Base-by-base conservation (phyloP, 2,113 vertebrate genomes). In the Pluvialis apricaria region DNA sequence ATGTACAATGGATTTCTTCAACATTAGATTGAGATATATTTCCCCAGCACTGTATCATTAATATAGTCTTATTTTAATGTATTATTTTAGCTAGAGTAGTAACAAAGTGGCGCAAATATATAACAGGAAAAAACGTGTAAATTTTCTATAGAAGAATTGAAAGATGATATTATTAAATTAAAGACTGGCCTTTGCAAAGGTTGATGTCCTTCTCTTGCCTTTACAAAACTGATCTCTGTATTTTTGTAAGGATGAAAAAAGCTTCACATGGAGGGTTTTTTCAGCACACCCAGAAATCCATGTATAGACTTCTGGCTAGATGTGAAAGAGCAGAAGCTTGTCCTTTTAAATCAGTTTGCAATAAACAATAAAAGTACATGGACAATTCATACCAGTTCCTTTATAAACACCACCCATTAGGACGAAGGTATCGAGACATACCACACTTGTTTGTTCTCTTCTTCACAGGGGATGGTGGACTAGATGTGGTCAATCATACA, bases 221-320 rank as follows among this genome's bases (percentile, higher is more conserved):
- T 66, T 76, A 60, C 38, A 89, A 55, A 91, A 26, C 44, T 6
- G 32, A 64, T 60, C n/a, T 31, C 66, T 49, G 4, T n/a, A 13
- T 75, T 91, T 95, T 26, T 54, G 15, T 42, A 51, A 66, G 78
- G 51, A 55, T 75, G 25, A n/a, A 58, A 75, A 62, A 36, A 25
- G 13, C 71, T 79, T 72, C 61, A 36, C 47, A 3, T 20, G 7
- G 38, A 76, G 17, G 8, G 6, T 7, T 87, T 87, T 69, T 44
- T 70, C 91, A 85, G 61, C 70, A 62, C 5, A 1, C 13, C 15
- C 51, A 66, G 42, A 91, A 94, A 94, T 89, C 84, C 90, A 91
- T 29, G 25, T 88, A 77, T 36, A 92, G 96, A 92, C 70, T 92
- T 84, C 55, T 86, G 84, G 60, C 52, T 75, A 64, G 83, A 68